Evolutionary conservation across 2,888 invertebrate species (phyloP).

Genomic region (Cheilosia vernalis): DNA sequence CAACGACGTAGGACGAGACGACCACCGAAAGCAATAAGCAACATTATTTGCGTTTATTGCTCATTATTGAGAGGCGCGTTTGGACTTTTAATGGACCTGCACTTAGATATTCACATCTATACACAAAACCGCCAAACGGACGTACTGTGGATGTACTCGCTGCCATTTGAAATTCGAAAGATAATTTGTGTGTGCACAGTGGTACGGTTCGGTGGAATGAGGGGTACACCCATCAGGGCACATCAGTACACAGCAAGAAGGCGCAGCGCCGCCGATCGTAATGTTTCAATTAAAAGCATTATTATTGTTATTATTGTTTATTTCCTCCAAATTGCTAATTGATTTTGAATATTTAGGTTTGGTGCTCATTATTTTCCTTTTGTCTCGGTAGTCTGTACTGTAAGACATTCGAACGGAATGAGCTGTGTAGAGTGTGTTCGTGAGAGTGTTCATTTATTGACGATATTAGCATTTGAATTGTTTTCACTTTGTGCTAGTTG

Average conservation of each 20-base stretch:
- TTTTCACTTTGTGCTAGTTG: constrained; percentile 12
- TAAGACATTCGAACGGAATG: constrained; percentile 28
- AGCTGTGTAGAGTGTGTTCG: constrained; percentile 5
- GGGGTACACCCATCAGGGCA: constrained; percentile 7
- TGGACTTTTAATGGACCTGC: constrained; percentile 73
- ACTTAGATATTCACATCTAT: constrained; percentile 57
- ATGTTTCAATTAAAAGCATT: constrained; percentile 75
- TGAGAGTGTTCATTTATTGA: constrained; percentile 7
- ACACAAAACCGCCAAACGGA: constrained; percentile 1
- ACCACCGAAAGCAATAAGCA: constrained; percentile 23
- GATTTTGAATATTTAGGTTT: constrained; percentile 74
- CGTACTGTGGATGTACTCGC: not conserved
- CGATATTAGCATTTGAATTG: constrained; percentile 29
- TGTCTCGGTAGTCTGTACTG: not conserved
- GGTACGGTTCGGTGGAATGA: constrained; percentile 1
- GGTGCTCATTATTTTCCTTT: constrained; percentile 54
- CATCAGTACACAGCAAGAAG: constrained; percentile 15
- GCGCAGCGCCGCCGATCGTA: constrained; percentile 34
- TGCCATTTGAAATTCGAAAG: constrained; percentile 54
- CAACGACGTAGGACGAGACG: not conserved
- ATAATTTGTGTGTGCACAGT: constrained; percentile 45
- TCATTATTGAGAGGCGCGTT: constrained; percentile 73
- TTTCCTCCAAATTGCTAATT: constrained; percentile 75
- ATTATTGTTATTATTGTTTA: constrained; percentile 73
- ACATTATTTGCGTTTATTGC: constrained; percentile 71